Percentiles rank a stretch among this genome's conserved stretches.
phyloP scores from a whole-genome alignment of 2,888 invertebrate genomes.

The Thalpophila matura region DNA sequence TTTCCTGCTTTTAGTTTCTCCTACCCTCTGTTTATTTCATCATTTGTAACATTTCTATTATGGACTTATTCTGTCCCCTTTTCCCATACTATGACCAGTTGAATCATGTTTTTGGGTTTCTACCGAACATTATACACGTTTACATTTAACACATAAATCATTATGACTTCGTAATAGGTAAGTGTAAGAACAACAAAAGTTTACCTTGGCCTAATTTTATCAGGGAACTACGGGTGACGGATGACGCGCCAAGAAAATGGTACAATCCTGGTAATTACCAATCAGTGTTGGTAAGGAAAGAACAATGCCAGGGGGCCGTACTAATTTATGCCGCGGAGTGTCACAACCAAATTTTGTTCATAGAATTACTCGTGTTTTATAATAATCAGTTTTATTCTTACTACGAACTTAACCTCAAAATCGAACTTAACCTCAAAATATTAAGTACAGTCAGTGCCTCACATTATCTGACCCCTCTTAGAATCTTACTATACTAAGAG shows the following conservation, averaged over 20 bases:
- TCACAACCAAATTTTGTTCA: no score
- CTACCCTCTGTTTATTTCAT: neutral
- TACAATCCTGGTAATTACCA: no score
- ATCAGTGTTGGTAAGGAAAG: no score
- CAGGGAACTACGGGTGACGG: neutral
- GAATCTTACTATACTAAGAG: no score
- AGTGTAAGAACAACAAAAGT: neutral
- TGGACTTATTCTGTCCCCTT: slow-evolving; percentile 9
- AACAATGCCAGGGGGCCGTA: no score
- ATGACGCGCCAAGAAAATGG: neutral
- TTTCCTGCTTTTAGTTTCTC: neutral
- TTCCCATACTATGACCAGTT: neutral
- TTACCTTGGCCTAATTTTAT: slow-evolving; percentile 9
- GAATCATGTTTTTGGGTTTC: slow-evolving; percentile 23
- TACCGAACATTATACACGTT: neutral
- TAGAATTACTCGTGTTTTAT: no score
- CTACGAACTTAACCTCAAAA: no score
- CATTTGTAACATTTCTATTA: neutral
- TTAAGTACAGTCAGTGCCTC: no score
- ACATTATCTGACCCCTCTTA: no score
- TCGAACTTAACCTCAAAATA: no score
- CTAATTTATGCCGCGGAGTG: no score
- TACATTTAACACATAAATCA: neutral
- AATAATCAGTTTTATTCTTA: no score
- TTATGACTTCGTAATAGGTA: neutral